phyloP scores from a whole-genome alignment of 2,113 vertebrate genomes.

The Spilogale gracilis region DNA sequence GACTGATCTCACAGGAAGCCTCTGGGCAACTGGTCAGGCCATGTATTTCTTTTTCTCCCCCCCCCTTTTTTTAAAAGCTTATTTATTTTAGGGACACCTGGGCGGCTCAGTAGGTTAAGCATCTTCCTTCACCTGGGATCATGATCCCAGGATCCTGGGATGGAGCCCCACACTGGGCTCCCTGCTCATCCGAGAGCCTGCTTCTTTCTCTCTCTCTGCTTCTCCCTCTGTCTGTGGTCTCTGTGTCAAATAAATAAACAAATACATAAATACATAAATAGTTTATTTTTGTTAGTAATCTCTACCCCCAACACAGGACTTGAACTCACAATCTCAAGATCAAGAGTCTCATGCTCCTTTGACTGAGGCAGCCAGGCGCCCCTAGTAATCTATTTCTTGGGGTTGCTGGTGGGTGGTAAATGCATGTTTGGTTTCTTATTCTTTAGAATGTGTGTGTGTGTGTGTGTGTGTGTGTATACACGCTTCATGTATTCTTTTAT shows the following conservation, averaged over 20 bases:
- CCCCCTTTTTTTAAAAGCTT: neutral
- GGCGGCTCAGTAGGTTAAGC: too few species aligned
- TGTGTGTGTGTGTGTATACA: neutral
- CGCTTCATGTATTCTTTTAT: neutral
- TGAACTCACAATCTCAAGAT: neutral
- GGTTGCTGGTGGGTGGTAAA: neutral
- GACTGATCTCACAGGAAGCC: neutral
- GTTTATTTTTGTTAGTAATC: neutral
- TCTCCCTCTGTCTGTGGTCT: too few species aligned
- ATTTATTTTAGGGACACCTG: neutral
- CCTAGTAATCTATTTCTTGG: neutral
- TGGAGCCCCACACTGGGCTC: too few species aligned
- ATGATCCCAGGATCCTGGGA: too few species aligned
- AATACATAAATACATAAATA: too few species aligned
- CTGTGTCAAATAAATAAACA: too few species aligned
- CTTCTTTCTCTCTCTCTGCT: too few species aligned
- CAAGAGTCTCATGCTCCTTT: neutral
- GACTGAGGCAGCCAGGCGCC: neutral
- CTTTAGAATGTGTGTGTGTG: neutral
- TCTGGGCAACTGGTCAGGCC: conserved; percentile 17
- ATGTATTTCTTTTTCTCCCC: neutral
- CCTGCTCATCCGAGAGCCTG: too few species aligned
- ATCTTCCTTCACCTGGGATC: too few species aligned
- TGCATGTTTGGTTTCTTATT: neutral
- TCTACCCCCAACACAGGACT: neutral